phyloP scores from a whole-genome alignment of 2,888 invertebrate species.

The Agonopterix arenella region DNA sequence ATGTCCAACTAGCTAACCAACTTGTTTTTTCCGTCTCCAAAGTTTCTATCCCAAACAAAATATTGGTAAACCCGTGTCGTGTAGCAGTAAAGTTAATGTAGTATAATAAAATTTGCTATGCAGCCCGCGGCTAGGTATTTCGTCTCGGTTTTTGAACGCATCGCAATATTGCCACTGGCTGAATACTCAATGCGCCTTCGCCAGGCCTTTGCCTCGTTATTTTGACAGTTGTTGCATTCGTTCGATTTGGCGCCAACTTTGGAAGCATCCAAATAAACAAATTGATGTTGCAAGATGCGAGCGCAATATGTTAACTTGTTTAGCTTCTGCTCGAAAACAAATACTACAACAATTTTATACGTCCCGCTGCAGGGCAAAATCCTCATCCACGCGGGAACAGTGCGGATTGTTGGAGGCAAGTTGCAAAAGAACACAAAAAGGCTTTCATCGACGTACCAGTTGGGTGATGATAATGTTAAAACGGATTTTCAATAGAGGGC shows the following conservation, averaged over 20 bases:
- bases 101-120: conserved; percentile 46
- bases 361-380: too few relatives aligned
- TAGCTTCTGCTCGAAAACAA: too few relatives aligned
- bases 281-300: too few relatives aligned
- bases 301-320: too few relatives aligned
- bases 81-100: conserved; percentile 15
- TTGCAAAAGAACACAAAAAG: too few relatives aligned
- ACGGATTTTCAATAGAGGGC: too few relatives aligned
- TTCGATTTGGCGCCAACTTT: neutral
- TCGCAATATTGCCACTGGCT: conserved; percentile 48
- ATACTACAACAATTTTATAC: too few relatives aligned
- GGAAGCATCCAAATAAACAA: neutral
- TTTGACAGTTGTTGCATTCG: conserved; percentile 21
- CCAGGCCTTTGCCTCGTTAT: conserved; percentile 32
- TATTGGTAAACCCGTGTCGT: conserved; percentile 17
- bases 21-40: conserved; percentile 15
- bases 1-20: conserved; percentile 18
- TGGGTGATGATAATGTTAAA: too few relatives aligned
- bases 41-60: conserved; percentile 11
- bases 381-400: too few relatives aligned
- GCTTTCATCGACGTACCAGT: too few relatives aligned
- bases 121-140: conserved; percentile 48
- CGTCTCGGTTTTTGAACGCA: conserved; percentile 49
- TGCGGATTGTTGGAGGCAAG: too few relatives aligned
- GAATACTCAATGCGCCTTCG: conserved; percentile 52